Percentiles rank a stretch among this genome's conserved stretches.
phyloP scores from a whole-genome alignment of 1,140 invertebrate species.

The Orchesella cincta region DNA sequence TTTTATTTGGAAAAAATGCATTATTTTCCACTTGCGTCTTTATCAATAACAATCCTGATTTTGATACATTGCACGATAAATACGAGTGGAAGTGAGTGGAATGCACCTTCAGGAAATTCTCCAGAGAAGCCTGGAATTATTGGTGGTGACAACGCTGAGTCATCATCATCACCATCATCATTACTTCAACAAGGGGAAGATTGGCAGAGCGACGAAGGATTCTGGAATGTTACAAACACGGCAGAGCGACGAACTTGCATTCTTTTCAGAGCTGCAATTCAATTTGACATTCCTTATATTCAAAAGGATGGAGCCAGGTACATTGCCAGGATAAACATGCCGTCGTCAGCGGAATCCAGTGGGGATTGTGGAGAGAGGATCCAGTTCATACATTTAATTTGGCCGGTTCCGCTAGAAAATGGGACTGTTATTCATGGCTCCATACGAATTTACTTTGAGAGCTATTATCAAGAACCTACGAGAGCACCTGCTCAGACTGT shows the following conservation, averaged over 20 bases:
- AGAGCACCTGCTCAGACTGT: background rate
- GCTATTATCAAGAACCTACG: background rate
- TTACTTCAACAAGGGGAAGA: too few species aligned
- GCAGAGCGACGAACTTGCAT: background rate
- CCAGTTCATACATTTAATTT: slow-evolving; percentile 1
- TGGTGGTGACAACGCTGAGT: background rate
- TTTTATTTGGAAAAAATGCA: too few species aligned
- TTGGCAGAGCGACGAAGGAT: background rate
- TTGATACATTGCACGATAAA: too few species aligned
- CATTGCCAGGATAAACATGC: slow-evolving; percentile 14
- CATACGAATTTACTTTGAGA: background rate
- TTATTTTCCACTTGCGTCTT: too few species aligned
- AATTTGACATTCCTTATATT: slow-evolving; percentile 24
- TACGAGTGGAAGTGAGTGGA: too few species aligned
- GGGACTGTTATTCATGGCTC: background rate
- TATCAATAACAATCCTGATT: too few species aligned
- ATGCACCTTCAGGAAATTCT: too few species aligned
- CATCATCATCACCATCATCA: background rate
- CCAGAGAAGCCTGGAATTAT: too few species aligned
- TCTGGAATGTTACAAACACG: background rate
- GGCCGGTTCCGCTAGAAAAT: background rate
- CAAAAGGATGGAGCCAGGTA: slow-evolving; percentile 11
- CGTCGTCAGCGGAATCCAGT: background rate
- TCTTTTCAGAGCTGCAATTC: slow-evolving; percentile 16
- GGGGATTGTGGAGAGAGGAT: slow-evolving; percentile 21